Evolutionary conservation across 1,140 invertebrate genomes (phyloP), one percentile per base, ranked within the genome.

Genomic region (Sycobia sp.): DNA sequence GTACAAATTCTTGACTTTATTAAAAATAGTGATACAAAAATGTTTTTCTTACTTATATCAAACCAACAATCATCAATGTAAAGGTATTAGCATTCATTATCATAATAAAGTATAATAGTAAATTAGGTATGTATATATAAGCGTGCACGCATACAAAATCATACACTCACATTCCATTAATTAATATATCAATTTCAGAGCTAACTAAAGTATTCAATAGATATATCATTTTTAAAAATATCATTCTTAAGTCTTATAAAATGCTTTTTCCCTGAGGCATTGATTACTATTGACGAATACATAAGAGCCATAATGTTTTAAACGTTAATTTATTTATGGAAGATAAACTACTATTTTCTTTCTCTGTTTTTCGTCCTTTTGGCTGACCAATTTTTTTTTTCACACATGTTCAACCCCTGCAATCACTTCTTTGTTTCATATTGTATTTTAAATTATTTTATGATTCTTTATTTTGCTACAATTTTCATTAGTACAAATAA

Each of bases 161-260:
- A 65, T 55, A 66, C 57, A 67, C 51, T 62, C 61, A 55, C 61
- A 57, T 51, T 57, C 27, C 46, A 41, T 41, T 57, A 34, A 50
- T 36, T 51, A 57, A 63, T 63, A 16, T 36, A 65, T 65, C 9
- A 58, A 23, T 34, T 57, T 58, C 46, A 64, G 38, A 58, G 54
- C 38, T 58, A 58, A 43, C 23, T 14, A 39, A 53, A 47, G n/a
- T 41, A 54, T 46, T 62, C 43, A 60, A 56, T 59, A 25, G 39
- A 59, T 54, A 58, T 66, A 70, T 68, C 49, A 70, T 75, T 50
- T 64, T 58, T 72, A 73, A 78, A 80, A 80, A 78, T 78, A 77
- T 76, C 76, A 76, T 74, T 73, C 72, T 72, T 71, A 69, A 73
- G 68, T 77, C 74, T 76, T 71, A 71, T 71, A 77, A 77, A 78